These are phyloP conservation scores for Mesoclemmys tuberculata DNA, from an alignment of 2,113 vertebrate species.

Conservation along the genomic window DNA sequence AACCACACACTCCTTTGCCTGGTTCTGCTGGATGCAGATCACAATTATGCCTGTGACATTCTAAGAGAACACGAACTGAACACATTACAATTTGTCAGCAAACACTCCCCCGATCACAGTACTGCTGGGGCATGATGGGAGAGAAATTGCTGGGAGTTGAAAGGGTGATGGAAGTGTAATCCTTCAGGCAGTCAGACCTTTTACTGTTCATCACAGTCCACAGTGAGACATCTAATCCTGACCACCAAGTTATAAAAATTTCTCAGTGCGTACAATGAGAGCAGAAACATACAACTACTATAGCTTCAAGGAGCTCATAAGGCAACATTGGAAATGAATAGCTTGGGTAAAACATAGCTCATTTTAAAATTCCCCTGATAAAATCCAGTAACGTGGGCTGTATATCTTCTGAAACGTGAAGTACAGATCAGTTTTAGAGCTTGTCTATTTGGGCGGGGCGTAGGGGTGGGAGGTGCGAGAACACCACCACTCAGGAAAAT, in stretches of 20 bases:
- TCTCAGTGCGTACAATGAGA: neutral
- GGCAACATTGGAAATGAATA: neutral
- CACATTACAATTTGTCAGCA: slow-evolving; percentile 55
- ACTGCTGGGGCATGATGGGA: neutral
- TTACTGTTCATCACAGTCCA: slow-evolving; percentile 71
- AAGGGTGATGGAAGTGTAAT: slow-evolving; percentile 12
- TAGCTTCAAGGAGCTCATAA: neutral
- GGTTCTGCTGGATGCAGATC: slow-evolving; percentile 44
- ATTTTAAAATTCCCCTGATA: neutral
- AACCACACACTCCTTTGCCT: slow-evolving; percentile 39
- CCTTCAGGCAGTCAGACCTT: slow-evolving; percentile 57
- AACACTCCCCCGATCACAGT: slow-evolving; percentile 38
- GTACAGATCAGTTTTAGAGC: neutral
- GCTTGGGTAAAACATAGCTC: neutral
- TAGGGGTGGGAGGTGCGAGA: too few relatives aligned
- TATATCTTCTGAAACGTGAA: neutral
- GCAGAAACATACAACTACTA: neutral
- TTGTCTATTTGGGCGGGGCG: neutral
- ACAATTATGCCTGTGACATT: neutral
- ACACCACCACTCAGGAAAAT: neutral
- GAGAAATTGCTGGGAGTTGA: slow-evolving; percentile 60
- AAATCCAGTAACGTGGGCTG: neutral
- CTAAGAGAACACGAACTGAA: neutral
- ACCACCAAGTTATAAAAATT: neutral
- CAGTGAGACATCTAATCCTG: neutral